These are phyloP conservation scores for Zeus faber DNA, from an alignment of 2,113 vertebrate species.

Conservation along the genomic window DNA sequence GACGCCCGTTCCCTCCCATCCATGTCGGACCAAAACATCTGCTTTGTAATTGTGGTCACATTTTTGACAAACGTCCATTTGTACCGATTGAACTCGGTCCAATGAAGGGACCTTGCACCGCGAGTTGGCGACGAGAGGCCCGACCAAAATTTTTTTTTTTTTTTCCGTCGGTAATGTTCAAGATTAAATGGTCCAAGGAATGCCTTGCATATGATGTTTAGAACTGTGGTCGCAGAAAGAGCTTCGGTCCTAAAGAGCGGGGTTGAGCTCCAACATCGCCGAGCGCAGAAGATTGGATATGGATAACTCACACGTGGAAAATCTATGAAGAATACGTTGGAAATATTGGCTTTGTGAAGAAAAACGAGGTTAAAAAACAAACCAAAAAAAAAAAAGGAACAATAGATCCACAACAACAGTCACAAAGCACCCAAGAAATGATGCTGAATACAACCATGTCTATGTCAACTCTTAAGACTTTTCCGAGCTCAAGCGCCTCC, in stretches of 20 bases:
- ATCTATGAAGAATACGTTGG: too few species aligned
- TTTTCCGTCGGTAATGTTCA: constrained; percentile 23
- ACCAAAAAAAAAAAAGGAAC: too few species aligned
- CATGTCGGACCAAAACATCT: constrained; percentile 37
- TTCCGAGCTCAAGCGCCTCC: too few species aligned
- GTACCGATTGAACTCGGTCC: constrained; percentile 20
- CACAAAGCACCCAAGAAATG: too few species aligned
- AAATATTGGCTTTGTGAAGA: too few species aligned
- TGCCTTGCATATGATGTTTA: constrained; percentile 34
- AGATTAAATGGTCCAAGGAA: constrained; percentile 43
- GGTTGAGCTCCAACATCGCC: too few species aligned
- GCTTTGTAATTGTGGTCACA: constrained; percentile 64
- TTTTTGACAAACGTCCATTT: constrained; percentile 50
- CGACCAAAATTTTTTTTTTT: constrained; percentile 8
- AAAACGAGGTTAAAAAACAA: too few species aligned
- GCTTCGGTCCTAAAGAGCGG: constrained; percentile 33
- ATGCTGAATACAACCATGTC: too few species aligned
- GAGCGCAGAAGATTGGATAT: too few species aligned
- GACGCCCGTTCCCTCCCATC: constrained; percentile 8
- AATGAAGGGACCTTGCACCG: constrained; percentile 23
- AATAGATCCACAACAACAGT: too few species aligned
- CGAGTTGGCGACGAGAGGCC: constrained; percentile 2
- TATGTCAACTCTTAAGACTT: too few species aligned
- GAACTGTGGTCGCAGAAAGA: constrained; percentile 32
- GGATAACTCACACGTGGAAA: too few species aligned